Conservation (phyloP, 92 coral and sea anemone species). For the Umimayanthus chanpuru region DNA sequence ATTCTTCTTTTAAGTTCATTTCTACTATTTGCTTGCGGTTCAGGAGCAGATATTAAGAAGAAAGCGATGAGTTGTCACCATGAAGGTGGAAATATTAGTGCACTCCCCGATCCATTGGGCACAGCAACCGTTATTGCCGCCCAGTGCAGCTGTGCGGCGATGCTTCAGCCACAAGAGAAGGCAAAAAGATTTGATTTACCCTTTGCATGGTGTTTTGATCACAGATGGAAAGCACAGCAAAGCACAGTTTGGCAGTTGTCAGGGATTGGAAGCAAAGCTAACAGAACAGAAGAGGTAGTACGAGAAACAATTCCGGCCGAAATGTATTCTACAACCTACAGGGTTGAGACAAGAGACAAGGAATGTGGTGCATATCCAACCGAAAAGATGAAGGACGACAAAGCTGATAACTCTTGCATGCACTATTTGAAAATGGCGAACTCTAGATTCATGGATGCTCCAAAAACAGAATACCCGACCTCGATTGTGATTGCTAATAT, state of each 20-base stretch:
- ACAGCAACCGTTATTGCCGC: neutral
- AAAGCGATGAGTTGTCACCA: neutral
- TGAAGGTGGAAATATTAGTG: neutral
- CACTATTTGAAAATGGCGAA: neutral
- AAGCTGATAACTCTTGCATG: neutral
- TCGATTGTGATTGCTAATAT: neutral
- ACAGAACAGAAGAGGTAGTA: neutral
- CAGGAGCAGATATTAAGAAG: neutral
- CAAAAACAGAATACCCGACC: neutral
- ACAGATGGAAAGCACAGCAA: slow-evolving; percentile 10
- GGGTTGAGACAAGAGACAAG: neutral
- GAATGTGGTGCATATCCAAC: neutral
- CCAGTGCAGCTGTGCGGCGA: slow-evolving; percentile 7
- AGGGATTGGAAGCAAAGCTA: neutral
- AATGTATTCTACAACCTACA: neutral
- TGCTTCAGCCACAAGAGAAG: neutral
- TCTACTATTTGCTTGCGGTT: neutral
- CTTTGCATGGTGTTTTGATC: neutral
- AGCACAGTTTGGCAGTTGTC: neutral
- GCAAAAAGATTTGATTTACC: neutral
- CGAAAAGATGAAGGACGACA: neutral
- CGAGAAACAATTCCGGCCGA: neutral
- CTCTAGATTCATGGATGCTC: neutral
- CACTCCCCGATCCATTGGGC: neutral
- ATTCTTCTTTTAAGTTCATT: neutral